Base-by-base conservation (phyloP, 1,140 invertebrate genomes). In the Arctopsyche grandis region DNA sequence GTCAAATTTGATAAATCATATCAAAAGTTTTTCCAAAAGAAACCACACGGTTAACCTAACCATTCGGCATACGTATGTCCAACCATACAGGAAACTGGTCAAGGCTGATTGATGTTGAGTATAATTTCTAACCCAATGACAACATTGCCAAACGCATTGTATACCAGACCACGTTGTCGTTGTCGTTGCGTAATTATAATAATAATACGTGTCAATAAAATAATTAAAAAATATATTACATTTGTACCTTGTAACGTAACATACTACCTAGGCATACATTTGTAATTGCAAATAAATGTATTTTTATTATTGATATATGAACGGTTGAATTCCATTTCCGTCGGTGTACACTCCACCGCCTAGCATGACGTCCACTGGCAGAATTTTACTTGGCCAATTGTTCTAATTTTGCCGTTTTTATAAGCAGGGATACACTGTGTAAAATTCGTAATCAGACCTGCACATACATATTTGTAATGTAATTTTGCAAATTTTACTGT, bases 301-400 rank as follows among this genome's bases (percentile, higher is more conserved):
- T 12, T 66, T 66, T 66, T 66, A 66, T 66, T 24, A 66, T 66
- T 24, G 63, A 66, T 52, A 66, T 26, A 66, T 66, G 3, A 12
- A 22, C 10, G 10, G 14, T 12, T 24, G 46, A 58, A 74, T 14
- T 56, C 24, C n/a, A 74, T 26, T 74, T 74, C 71, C 43, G 46
- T 46, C 71, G 22, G 71, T 74, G 71, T 74, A 56, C 46, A 46
- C 43, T 46, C 71, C 43, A 46, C 71, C 71, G 71, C 71, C 71
- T 74, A 74, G 71, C 71, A 44, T 74, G 71, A 58, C 71, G 71
- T 74, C 56, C 26, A 74, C 71, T 29, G 71, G 71, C 46, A 74
- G 71, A 74, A 74, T 44, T 56, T 74, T 56, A 58, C 22, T 74
- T 46, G n/a, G 26, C 19, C 71, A 74, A 74, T 74, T 74, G 71